Evolutionary conservation across 1,140 invertebrate genomes (phyloP).

Genomic region (Nymphalis io): DNA sequence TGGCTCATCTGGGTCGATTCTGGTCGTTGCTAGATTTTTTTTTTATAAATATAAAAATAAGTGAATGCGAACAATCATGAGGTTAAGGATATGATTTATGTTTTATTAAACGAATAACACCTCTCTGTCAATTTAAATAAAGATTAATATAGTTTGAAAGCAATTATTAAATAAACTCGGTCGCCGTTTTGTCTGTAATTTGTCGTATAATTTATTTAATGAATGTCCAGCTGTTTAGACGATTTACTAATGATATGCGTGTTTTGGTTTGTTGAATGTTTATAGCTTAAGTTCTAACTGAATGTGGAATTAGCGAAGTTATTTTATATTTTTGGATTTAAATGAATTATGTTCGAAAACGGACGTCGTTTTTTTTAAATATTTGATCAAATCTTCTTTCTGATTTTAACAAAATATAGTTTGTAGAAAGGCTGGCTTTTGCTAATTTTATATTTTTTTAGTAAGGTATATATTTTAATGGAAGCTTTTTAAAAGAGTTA

Average conservation of each 20-base stretch:
- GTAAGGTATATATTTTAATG: no score
- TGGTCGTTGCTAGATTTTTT: no score
- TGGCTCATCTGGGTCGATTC: no score
- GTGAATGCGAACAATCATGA: no score
- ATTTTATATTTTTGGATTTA: neutral
- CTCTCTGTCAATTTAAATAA: neutral
- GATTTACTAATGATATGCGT: neutral
- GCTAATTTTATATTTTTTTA: no score
- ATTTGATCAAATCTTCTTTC: no score
- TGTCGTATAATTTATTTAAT: constrained; percentile 1
- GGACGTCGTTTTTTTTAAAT: no score
- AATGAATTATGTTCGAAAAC: neutral
- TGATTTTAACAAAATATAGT: no score
- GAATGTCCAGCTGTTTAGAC: neutral
- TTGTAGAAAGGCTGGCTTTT: no score
- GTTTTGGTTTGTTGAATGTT: neutral
- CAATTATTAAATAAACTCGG: neutral
- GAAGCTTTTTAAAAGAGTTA: no score
- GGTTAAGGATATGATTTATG: no score
- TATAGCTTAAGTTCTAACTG: neutral
- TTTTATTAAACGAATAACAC: neutral
- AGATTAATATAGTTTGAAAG: neutral
- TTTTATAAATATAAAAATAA: no score
- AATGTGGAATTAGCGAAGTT: neutral
- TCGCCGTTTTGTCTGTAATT: constrained; percentile 3